Evolutionary conservation across 1,140 invertebrate genomes (phyloP), one percentile per base, ranked within the genome.

Genomic region (Heliconius nattereri): DNA sequence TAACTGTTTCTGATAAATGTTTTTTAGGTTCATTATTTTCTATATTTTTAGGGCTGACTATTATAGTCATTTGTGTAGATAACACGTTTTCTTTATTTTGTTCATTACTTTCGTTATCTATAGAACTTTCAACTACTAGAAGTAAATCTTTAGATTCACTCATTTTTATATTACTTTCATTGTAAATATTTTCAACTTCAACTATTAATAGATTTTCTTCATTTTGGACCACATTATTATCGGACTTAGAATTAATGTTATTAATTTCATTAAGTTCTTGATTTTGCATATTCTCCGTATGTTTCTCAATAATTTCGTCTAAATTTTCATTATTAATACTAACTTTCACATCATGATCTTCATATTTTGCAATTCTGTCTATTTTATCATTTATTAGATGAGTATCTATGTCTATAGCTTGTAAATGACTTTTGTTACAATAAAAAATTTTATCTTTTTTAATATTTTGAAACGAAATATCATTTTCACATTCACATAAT

Each of bases 1-100:
- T 75, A 0, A 81, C 72, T 79, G 86, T 71, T 57, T 84, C 82
- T 5, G 83, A 75, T 7, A 81, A 81, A 20, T 76, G 7, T 66
- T 60, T 82, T 79, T 71, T 78, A 71, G 20, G 11, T 20, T 71
- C 26, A 1, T 75, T 75, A 19, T 60, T 76, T 9, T 71, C 76
- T 40, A 57, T 79, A 2, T 80, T 71, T 82, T 85, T 88, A 16
- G 91, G 90, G 71, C 88, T 91, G 0, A 91, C 82, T 23, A 90
- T 40, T n/a, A 92, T 85, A 19, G 88, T 88, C 78, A 89, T 89
- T 70, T 84, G 83, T n/a, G 84, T 75, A 0, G 85, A 84, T 35
- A 85, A 81, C 9, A 66, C 60, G n/a, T 77, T 73, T 3, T 86
- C 79, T 35, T 76, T 52, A 16, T 52, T 70, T 2, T 71, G 9